phyloP scores from a whole-genome alignment of 1,140 invertebrate genomes.

The Tenebrio molitor region DNA sequence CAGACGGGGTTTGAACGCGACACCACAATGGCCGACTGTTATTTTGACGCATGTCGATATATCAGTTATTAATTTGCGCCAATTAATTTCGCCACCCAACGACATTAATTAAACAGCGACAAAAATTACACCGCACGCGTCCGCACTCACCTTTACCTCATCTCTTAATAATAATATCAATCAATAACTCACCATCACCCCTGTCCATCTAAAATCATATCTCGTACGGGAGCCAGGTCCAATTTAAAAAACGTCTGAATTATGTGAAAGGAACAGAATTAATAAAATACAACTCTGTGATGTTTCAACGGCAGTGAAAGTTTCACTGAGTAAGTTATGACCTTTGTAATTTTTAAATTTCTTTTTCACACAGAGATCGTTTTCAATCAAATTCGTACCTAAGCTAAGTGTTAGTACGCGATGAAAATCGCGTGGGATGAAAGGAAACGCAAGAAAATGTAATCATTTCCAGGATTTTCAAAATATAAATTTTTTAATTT shows the following conservation, averaged over 20 bases:
- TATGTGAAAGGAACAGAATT: too few species aligned
- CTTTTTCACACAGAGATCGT: not conserved
- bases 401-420: too few species aligned
- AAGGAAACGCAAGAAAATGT: too few species aligned
- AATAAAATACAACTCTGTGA: too few species aligned
- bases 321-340: not conserved
- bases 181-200: too few species aligned
- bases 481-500: too few species aligned
- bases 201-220: too few species aligned
- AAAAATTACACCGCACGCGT: not conserved
- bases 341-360: not conserved
- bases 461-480: too few species aligned
- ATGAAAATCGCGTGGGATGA: too few species aligned
- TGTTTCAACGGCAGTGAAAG: not conserved
- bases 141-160: not conserved
- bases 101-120: slow-evolving; percentile 28
- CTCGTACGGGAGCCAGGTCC: too few species aligned
- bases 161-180: slow-evolving; percentile 1
- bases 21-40: slow-evolving; percentile 14
- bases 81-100: slow-evolving; percentile 31
- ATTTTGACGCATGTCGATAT: slow-evolving; percentile 25
- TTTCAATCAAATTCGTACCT: slow-evolving; percentile 9
- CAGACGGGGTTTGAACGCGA: slow-evolving; percentile 4
- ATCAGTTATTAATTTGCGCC: slow-evolving; percentile 27
- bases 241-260: too few species aligned